Evolutionary conservation across 2,113 vertebrate species (phyloP).

Genomic region (Cyanistes caeruleus): DNA sequence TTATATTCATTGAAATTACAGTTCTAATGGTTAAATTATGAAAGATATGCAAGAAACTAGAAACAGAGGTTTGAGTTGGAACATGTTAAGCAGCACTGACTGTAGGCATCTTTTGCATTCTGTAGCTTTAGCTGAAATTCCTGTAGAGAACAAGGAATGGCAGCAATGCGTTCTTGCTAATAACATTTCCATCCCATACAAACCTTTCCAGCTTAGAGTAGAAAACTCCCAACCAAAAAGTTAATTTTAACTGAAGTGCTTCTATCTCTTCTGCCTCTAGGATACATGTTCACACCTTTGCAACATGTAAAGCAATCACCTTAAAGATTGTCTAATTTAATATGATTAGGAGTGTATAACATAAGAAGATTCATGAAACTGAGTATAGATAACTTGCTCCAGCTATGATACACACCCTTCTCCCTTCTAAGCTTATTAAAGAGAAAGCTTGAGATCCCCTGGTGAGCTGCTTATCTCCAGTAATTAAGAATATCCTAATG

Average conservation of each 20-base stretch:
- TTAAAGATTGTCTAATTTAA: conserved; percentile 45
- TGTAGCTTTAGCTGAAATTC: not conserved
- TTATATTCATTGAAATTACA: not conserved
- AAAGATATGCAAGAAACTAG: not conserved
- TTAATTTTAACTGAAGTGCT: conserved; percentile 22
- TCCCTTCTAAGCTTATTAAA: conserved; percentile 47
- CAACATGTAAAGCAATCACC: conserved; percentile 22
- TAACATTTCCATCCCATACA: not conserved
- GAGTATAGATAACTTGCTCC: conserved; percentile 16
- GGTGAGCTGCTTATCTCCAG: conserved; percentile 51
- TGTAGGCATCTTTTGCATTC: not conserved
- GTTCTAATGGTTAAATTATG: not conserved
- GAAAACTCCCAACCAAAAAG: conserved; percentile 4
- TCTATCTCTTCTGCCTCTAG: not conserved
- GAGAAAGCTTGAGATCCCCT: conserved; percentile 6
- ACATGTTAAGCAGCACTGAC: not conserved
- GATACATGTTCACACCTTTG: not conserved
- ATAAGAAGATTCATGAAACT: conserved; percentile 45
- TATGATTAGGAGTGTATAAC: conserved; percentile 24
- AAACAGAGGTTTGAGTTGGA: not conserved
- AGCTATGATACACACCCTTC: conserved; percentile 9
- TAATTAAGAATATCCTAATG: conserved; percentile 63
- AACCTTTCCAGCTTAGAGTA: not conserved
- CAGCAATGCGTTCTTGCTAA: not conserved
- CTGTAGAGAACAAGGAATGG: not conserved